Evolutionary conservation across 2,113 vertebrate genomes (phyloP).

Genomic region (Uropsilus gracilis): DNA sequence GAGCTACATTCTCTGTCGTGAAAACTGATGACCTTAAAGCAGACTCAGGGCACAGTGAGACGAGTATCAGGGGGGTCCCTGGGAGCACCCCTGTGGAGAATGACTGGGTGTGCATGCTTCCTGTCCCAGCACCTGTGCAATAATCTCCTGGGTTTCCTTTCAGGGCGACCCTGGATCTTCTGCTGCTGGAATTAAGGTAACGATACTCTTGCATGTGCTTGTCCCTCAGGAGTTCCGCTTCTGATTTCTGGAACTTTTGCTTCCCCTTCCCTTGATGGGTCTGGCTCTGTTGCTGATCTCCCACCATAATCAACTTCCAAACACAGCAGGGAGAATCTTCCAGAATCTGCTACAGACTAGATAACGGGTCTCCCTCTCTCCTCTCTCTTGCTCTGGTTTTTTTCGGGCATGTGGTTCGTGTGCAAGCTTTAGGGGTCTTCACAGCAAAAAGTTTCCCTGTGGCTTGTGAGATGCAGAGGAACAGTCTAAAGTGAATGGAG

Average conservation of each 20-base stretch:
- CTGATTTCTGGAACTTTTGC: not conserved
- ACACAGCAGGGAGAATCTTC: not conserved
- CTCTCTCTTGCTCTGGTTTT: not conserved
- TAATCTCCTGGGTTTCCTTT: conserved; percentile 80
- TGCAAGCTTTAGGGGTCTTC: not conserved
- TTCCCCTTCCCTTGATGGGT: not conserved
- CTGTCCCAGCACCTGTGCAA: not conserved
- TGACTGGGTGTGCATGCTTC: conserved; percentile 22
- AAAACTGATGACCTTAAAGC: not conserved
- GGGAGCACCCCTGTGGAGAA: not conserved
- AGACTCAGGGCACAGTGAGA: not conserved
- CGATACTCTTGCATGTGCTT: not conserved
- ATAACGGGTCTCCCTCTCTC: not conserved
- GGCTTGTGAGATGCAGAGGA: not conserved
- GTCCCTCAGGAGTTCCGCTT: not conserved
- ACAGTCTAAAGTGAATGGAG: not conserved
- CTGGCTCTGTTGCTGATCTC: not conserved
- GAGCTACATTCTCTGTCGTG: conserved; percentile 32
- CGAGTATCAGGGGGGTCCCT: not conserved
- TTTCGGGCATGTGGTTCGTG: conserved; percentile 10
- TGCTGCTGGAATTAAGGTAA: conserved; percentile 99
- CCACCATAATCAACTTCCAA: not conserved
- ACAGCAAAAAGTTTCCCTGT: not conserved
- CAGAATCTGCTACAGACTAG: not conserved
- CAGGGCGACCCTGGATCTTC: conserved; percentile 97